phyloP scores from a whole-genome alignment of 2,113 vertebrate species.

The Macaca nemestrina region DNA sequence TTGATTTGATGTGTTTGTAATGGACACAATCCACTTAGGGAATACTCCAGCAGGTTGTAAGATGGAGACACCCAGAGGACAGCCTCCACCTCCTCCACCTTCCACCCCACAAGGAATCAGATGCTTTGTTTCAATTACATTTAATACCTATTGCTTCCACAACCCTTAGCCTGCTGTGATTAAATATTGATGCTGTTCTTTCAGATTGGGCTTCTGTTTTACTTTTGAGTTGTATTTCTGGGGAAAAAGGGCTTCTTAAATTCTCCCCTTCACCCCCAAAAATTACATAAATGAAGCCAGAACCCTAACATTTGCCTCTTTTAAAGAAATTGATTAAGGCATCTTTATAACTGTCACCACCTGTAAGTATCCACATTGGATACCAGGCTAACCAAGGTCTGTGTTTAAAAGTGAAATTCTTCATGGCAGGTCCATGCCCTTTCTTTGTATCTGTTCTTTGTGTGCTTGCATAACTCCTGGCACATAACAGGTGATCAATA shows the following conservation, averaged over 20 bases:
- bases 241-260: not conserved
- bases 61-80: not conserved
- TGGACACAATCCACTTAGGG: not conserved
- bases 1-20: not conserved
- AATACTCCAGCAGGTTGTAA: not conserved
- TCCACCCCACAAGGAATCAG: not conserved
- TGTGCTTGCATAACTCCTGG: not conserved
- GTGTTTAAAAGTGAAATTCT: not conserved
- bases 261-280: not conserved
- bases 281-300: conserved; percentile 55
- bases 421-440: not conserved
- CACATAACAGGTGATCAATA: not conserved
- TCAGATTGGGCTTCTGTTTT: conserved; percentile 51
- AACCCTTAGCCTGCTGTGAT: conserved; percentile 67
- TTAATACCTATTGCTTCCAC: conserved; percentile 72
- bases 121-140: conserved; percentile 79
- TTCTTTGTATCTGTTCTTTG: not conserved
- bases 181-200: conserved; percentile 77
- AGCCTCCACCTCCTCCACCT: not conserved
- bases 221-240: not conserved
- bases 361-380: not conserved
- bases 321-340: not conserved
- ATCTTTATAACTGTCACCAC: not conserved
- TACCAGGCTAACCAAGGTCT: not conserved
- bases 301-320: not conserved